These are phyloP conservation scores for Sciurus niger DNA, from an alignment of 2,113 vertebrate species.

Conservation along the genomic window DNA sequence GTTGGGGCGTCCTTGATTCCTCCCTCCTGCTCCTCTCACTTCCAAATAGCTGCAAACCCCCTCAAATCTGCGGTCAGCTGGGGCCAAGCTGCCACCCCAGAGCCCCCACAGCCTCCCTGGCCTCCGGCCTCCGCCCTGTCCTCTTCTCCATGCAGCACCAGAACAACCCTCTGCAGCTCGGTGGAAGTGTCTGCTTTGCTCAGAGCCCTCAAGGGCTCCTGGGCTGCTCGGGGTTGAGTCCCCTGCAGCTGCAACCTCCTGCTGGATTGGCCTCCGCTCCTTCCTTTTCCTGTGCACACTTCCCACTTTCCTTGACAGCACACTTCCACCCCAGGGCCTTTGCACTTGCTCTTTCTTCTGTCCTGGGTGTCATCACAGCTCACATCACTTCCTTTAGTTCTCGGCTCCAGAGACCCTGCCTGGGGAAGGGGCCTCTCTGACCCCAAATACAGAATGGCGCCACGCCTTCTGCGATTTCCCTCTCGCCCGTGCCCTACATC, in stretches of 20 bases:
- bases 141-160: background rate
- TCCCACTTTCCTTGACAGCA: background rate
- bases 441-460: rapidly evolving
- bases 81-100: background rate
- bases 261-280: rapidly evolving
- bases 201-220: background rate
- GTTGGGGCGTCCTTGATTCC: no score
- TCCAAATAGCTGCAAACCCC: no score
- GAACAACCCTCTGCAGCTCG: no score
- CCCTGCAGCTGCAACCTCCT: rapidly evolving
- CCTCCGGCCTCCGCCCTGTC: background rate
- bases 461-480: rapidly evolving
- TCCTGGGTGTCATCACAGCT: rapidly evolving
- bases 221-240: background rate
- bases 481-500: rapidly evolving
- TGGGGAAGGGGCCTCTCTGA: background rate
- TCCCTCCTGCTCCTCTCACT: no score
- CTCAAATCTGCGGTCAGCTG: background rate
- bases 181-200: background rate
- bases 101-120: no score
- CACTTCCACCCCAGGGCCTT: background rate
- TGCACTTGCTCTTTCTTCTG: rapidly evolving
- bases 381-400: background rate
- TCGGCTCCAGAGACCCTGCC: background rate
- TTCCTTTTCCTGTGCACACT: rapidly evolving